Conservation (phyloP, 1,140 invertebrate species). For the Trinorchestia longiramus region DNA sequence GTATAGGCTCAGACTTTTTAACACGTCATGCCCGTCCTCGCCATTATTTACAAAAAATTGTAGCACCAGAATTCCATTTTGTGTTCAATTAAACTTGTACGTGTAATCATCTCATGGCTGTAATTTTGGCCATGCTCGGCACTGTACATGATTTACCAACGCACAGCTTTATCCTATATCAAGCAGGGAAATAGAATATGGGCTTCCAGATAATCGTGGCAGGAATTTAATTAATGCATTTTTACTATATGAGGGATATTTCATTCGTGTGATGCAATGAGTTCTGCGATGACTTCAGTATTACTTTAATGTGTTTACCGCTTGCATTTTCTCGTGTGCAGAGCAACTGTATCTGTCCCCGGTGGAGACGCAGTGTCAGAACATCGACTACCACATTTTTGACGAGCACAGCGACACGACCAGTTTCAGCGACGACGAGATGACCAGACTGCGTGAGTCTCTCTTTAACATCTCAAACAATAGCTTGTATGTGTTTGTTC, state of each 20-base stretch:
- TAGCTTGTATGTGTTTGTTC: too few relatives aligned
- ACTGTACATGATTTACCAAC: too few relatives aligned
- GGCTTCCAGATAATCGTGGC: too few relatives aligned
- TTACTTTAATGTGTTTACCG: not conserved
- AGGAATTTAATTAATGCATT: not conserved
- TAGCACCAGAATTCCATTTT: too few relatives aligned
- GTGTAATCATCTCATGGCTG: too few relatives aligned
- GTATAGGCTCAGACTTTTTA: too few relatives aligned
- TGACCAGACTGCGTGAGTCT: slow-evolving; percentile 80
- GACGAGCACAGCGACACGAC: slow-evolving; percentile 83
- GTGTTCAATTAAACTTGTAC: too few relatives aligned
- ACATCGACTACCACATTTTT: slow-evolving; percentile 91
- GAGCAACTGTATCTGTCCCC: slow-evolving; percentile 91
- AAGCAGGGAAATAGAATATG: too few relatives aligned
- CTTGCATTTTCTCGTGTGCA: slow-evolving; percentile 69
- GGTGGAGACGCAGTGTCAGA: slow-evolving; percentile 92
- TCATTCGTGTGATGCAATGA: not conserved
- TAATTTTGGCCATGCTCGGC: too few relatives aligned
- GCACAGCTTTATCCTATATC: too few relatives aligned
- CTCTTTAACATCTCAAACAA: not conserved
- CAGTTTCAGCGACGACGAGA: slow-evolving; percentile 83
- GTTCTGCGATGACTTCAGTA: not conserved
- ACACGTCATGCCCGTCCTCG: too few relatives aligned
- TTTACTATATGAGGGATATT: not conserved
- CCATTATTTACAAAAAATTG: too few relatives aligned